Evolutionary conservation across 2,113 vertebrate genomes (phyloP).

Genomic region (Pelecanoides urinatrix): DNA sequence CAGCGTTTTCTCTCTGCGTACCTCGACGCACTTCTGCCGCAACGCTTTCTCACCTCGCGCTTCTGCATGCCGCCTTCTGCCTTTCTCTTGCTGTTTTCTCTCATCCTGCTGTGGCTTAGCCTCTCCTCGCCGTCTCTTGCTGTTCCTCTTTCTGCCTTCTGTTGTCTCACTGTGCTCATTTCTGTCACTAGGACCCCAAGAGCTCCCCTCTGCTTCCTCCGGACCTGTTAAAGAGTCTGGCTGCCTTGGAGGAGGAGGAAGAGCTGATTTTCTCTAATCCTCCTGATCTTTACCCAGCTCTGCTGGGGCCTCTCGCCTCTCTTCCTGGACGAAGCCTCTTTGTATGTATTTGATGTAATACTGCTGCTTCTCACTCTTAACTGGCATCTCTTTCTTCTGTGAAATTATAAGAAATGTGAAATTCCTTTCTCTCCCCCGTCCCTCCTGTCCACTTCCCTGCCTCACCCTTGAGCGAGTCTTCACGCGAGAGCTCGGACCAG

Average conservation of each 20-base stretch:
- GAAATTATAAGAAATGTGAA: constrained; percentile 12
- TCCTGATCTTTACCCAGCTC: constrained; percentile 98
- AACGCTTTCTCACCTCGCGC: not conserved
- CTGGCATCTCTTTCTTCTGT: constrained; percentile 51
- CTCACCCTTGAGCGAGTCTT: not conserved
- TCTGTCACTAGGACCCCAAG: constrained; percentile 95
- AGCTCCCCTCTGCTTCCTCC: constrained; percentile 98
- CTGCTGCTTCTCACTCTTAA: constrained; percentile 71
- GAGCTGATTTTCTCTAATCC: constrained; percentile 97
- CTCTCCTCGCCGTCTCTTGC: not conserved
- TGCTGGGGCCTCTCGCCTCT: constrained; percentile 94
- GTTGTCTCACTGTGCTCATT: constrained; percentile 76
- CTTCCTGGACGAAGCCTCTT: constrained; percentile 97
- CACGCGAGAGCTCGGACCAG: not conserved
- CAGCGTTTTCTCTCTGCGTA: not conserved
- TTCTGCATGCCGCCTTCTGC: constrained; percentile 40
- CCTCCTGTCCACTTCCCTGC: not conserved
- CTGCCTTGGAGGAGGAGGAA: constrained; percentile 99
- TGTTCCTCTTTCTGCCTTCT: constrained; percentile 56
- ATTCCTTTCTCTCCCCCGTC: not conserved
- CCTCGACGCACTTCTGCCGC: not conserved
- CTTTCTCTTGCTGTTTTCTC: not conserved
- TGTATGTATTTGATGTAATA: constrained; percentile 92
- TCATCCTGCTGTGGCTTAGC: not conserved
- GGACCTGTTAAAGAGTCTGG: constrained; percentile 99